Base-by-base conservation (phyloP, 2,888 invertebrate genomes). In the Amblyjoppa proteus region DNA sequence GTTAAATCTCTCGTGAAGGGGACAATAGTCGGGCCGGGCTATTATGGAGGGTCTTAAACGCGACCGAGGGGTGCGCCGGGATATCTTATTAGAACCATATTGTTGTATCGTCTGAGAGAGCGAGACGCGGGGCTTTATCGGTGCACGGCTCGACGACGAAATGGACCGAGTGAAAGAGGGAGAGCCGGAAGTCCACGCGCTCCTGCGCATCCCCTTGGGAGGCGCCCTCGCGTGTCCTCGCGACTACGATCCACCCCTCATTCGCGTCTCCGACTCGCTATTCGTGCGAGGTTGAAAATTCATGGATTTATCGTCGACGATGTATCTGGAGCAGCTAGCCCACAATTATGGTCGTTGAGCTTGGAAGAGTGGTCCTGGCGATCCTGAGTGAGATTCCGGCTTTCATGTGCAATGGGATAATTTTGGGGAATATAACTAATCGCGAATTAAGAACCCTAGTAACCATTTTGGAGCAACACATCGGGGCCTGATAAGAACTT, bases 1-100 rank as follows among this genome's bases (percentile, higher is more conserved):
- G 93, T 93, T 91, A 91, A 93, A 93, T 93, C 93, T 92, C 90
- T 89, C 84, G 88, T 93, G 93, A 93, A 93, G 92, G 88, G 93
- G 88, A 93, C 93, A 93, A 94, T 93, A 88, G 89, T 86, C 84
- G 86, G 88, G 84, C 85, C 80, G 88, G 86, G 88, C 92, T 90
- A 93, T 92, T 93, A 92, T 93, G 87, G 70, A 87, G 76, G 89
- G 90, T 89, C 91, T 93, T 91, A 91, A 93, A 92, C 87, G 87
- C 86, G 89, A 86, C 87, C 90, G 90, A 87, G 89, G 91, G 89
- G 88, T n/a, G 70, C 13, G 31, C 45, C 31, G 51, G 77, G 85
- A 86, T 90, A 91, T 90, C 89, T 87, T 91, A 92, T 93, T 91
- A 91, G 89, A 89, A 88, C 86, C 88, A 88, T 88, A 93, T 93